Percentiles rank a stretch among this genome's conserved stretches.
Evolutionary conservation across 2,888 invertebrate genomes (phyloP).

Genomic region (Microctonus hyperodae): DNA sequence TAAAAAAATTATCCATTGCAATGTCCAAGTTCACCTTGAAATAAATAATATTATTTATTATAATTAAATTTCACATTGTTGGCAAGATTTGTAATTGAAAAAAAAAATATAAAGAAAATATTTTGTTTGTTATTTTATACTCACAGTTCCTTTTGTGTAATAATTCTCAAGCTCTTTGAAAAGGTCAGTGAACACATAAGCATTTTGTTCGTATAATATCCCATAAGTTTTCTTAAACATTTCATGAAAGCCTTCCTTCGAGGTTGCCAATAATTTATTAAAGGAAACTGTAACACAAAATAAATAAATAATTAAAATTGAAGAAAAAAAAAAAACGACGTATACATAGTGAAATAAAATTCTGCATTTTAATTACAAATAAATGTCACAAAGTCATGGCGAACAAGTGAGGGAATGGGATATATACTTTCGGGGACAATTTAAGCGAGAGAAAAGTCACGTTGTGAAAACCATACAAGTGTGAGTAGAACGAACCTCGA

Average conservation of each 20-base stretch:
- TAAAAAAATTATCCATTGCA: slow-evolving; percentile 93
- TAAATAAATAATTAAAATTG: slow-evolving; percentile 8
- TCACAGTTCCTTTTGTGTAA: slow-evolving; percentile 75
- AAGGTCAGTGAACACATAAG: slow-evolving; percentile 90
- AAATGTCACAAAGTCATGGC: slow-evolving; percentile 4
- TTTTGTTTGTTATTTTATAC: slow-evolving; percentile 31
- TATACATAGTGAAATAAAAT: background rate
- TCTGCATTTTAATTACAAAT: background rate
- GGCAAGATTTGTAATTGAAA: too few species aligned
- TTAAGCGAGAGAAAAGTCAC: background rate
- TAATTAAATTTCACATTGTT: slow-evolving; percentile 1
- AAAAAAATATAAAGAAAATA: background rate
- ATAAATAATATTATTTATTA: slow-evolving; percentile 14
- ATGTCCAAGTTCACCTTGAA: slow-evolving; percentile 80
- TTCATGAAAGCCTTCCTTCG: slow-evolving; percentile 87
- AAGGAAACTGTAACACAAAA: slow-evolving; percentile 80
- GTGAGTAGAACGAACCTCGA: background rate
- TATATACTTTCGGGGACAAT: background rate
- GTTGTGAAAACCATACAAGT: background rate
- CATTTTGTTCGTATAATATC: slow-evolving; percentile 91
- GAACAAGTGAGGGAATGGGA: background rate
- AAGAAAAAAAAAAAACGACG: background rate
- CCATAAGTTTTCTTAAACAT: slow-evolving; percentile 98
- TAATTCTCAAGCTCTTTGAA: slow-evolving; percentile 90
- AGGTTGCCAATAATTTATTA: slow-evolving; percentile 81